Percentiles rank a stretch among this genome's conserved stretches.
These are phyloP conservation scores for Neostethus bicornis DNA, from an alignment of 2,797 vertebrate species.

Conservation along the genomic window DNA sequence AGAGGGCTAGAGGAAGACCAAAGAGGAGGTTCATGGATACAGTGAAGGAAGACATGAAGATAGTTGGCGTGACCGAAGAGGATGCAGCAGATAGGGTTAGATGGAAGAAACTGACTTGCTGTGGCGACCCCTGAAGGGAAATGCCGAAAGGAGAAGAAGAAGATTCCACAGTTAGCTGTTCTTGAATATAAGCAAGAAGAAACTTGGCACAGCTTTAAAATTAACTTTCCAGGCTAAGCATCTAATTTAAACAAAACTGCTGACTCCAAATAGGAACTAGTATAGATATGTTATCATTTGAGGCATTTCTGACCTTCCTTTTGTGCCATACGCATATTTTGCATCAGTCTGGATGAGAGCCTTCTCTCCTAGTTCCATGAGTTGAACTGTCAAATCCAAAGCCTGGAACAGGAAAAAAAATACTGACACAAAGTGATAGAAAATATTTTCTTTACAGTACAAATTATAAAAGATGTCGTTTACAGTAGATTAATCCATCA, in stretches of 20 bases:
- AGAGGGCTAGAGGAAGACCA: too few relatives aligned
- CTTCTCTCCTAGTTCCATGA: constrained; percentile 90
- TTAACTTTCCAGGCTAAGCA: background rate
- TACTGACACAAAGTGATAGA: background rate
- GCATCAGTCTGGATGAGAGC: constrained; percentile 85
- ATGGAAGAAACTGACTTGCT: too few relatives aligned
- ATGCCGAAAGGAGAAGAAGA: too few relatives aligned
- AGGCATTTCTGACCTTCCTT: constrained; percentile 84
- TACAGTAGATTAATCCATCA: too few relatives aligned
- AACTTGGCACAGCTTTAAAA: background rate
- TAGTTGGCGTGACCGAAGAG: too few relatives aligned
- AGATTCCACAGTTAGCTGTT: too few relatives aligned
- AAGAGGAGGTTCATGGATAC: too few relatives aligned
- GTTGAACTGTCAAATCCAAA: constrained; percentile 90
- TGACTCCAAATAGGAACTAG: background rate
- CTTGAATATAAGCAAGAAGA: background rate
- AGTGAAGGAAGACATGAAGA: too few relatives aligned
- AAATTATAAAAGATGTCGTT: too few relatives aligned
- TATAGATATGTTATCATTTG: background rate
- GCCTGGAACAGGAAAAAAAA: constrained; percentile 74
- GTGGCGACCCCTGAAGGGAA: too few relatives aligned
- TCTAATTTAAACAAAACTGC: background rate
- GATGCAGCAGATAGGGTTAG: too few relatives aligned
- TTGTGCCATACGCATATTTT: constrained; percentile 89
- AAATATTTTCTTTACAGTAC: background rate